Conservation (phyloP, 2,113 vertebrate species). For the Ptychochromis oligacanthus region DNA sequence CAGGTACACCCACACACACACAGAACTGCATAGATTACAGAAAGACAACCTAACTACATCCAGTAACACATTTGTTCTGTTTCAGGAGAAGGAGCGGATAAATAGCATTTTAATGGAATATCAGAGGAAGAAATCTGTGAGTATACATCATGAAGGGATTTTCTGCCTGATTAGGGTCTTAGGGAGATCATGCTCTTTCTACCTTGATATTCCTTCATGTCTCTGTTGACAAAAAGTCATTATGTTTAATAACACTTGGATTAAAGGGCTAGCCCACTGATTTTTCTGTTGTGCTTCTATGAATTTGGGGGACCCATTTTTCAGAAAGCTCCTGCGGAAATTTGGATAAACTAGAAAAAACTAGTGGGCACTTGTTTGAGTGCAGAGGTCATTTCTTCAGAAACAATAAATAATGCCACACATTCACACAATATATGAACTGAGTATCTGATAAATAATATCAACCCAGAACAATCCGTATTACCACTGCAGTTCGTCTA, state of each 20-base stretch:
- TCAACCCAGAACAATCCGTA: too few species aligned
- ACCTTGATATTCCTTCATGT: not conserved
- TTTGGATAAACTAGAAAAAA: not conserved
- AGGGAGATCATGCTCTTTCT: not conserved
- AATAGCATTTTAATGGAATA: conserved; percentile 87
- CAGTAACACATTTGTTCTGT: not conserved
- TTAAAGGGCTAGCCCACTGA: not conserved
- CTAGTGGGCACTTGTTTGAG: not conserved
- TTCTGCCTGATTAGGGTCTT: not conserved
- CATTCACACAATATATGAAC: not conserved
- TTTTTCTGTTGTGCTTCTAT: not conserved
- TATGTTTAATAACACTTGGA: not conserved
- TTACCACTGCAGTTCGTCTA: not conserved
- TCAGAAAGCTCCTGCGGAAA: not conserved
- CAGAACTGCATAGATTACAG: not conserved
- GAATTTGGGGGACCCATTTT: not conserved
- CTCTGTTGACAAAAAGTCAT: not conserved
- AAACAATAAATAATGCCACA: too few species aligned
- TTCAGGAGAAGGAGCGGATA: conserved; percentile 91
- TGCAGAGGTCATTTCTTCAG: not conserved
- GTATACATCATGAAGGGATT: conserved; percentile 62
- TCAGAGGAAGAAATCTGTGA: conserved; percentile 90
- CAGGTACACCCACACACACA: not conserved
- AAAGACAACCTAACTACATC: not conserved
- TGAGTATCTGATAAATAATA: not conserved